phyloP scores from a whole-genome alignment of 2,888 invertebrate species.

The Tetragonisca angustula region DNA sequence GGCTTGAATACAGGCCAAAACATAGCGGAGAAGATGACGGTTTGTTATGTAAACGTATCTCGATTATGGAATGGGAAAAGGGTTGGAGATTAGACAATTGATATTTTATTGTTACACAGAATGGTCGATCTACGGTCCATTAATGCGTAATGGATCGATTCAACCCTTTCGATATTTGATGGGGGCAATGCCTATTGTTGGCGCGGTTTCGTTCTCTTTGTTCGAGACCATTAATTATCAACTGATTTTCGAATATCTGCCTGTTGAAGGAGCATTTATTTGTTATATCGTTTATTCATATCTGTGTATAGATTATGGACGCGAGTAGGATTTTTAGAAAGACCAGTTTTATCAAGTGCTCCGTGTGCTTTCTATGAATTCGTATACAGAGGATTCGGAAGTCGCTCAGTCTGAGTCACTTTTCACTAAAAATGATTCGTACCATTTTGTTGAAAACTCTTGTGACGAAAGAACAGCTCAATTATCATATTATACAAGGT shows the following conservation, averaged over 20 bases:
- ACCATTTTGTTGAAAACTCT: no score
- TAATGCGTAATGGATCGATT: slow-evolving; percentile 19
- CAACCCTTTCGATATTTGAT: background rate
- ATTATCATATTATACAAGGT: no score
- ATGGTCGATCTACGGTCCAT: background rate
- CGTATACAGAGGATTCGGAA: no score
- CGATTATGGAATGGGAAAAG: slow-evolving; percentile 10
- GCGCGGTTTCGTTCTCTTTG: background rate
- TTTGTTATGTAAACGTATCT: slow-evolving; percentile 49
- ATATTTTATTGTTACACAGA: slow-evolving; percentile 33
- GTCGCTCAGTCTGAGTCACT: no score
- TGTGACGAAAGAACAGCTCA: no score
- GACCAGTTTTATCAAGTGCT: background rate
- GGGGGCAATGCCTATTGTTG: background rate
- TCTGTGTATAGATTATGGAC: background rate
- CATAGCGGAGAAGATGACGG: slow-evolving; percentile 8
- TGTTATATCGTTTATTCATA: background rate
- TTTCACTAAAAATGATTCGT: no score
- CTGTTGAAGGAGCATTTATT: background rate
- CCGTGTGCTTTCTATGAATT: no score
- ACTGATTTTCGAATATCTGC: background rate
- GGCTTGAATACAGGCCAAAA: slow-evolving; percentile 35
- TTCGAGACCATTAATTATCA: background rate
- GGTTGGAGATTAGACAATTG: slow-evolving; percentile 29
- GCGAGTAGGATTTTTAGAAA: background rate